These are phyloP conservation scores for Apus apus DNA, from an alignment of 2,113 vertebrate genomes.

Conservation along the genomic window DNA sequence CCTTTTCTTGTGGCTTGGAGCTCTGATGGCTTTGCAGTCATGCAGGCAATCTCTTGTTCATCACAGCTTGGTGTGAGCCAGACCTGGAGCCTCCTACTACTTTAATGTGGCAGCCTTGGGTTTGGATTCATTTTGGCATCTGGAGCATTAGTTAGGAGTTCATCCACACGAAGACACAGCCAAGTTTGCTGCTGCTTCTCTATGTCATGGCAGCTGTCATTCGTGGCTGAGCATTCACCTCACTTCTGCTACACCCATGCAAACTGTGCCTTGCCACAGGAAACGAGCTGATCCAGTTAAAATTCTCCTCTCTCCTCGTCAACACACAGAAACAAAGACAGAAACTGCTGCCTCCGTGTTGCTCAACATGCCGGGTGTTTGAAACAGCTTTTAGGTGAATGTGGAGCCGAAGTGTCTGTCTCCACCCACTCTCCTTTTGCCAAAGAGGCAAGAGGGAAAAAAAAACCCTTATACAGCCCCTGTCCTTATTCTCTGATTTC, in stretches of 20 bases:
- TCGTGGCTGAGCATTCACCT: neutral
- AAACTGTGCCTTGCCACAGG: neutral
- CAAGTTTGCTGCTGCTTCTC: neutral
- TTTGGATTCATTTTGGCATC: constrained; percentile 8
- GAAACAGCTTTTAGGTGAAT: constrained; percentile 47
- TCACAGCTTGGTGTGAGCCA: neutral
- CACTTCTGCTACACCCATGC: neutral
- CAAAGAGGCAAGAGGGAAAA: neutral
- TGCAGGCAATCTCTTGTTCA: neutral
- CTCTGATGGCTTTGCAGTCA: neutral
- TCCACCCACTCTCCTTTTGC: constrained; percentile 25
- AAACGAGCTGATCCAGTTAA: constrained; percentile 27
- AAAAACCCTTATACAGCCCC: neutral
- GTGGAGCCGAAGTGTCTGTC: constrained; percentile 57
- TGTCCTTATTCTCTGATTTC: neutral
- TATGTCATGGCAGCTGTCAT: fast-evolving
- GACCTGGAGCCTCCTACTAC: neutral
- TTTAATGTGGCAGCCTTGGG: neutral
- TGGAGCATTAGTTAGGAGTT: neutral
- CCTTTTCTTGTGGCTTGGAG: neutral
- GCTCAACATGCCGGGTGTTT: neutral
- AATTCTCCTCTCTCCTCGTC: constrained; percentile 25
- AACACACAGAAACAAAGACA: constrained; percentile 18
- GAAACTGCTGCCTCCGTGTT: constrained; percentile 47
- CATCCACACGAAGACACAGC: neutral